phyloP scores from a whole-genome alignment of 2,888 invertebrate genomes.

The Kuschelorhynchus macadamiae region DNA sequence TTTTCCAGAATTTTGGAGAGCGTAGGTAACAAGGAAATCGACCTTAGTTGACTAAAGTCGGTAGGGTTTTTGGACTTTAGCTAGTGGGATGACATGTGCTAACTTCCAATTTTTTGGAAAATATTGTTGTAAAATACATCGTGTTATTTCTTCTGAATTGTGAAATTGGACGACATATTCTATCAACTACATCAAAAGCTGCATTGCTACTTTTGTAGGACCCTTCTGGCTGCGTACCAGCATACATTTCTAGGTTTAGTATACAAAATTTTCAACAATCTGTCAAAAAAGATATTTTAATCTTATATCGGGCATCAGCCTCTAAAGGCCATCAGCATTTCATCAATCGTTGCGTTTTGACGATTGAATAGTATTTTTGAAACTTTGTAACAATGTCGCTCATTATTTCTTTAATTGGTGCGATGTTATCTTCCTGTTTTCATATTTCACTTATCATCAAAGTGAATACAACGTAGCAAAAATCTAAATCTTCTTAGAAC shows the following conservation, averaged over 20 bases:
- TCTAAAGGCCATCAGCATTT: too few relatives aligned
- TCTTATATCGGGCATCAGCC: conserved; percentile 17
- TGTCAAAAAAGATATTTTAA: conserved; percentile 19
- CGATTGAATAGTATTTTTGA: conserved; percentile 24
- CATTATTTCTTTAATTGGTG: background rate
- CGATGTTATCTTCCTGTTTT: conserved; percentile 11
- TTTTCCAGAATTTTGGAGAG: too few relatives aligned
- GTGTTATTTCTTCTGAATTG: conserved; percentile 9
- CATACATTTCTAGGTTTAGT: conserved; percentile 25
- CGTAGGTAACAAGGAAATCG: too few relatives aligned
- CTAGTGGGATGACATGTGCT: too few relatives aligned
- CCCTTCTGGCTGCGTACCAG: conserved; percentile 16
- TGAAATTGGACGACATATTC: conserved; percentile 10
- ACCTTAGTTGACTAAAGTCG: too few relatives aligned
- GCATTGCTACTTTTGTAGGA: conserved; percentile 2
- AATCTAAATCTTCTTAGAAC: conserved; percentile 49
- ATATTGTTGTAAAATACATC: too few relatives aligned
- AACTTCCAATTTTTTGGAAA: too few relatives aligned
- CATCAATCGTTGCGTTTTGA: background rate
- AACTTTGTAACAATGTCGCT: conserved; percentile 15
- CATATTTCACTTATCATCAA: conserved; percentile 14
- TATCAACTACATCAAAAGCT: conserved; percentile 23
- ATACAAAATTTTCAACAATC: conserved; percentile 21
- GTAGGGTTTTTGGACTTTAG: too few relatives aligned
- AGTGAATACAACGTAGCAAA: conserved; percentile 18